phyloP scores from a whole-genome alignment of 2,888 invertebrate species.

The Tinea pellionella region DNA sequence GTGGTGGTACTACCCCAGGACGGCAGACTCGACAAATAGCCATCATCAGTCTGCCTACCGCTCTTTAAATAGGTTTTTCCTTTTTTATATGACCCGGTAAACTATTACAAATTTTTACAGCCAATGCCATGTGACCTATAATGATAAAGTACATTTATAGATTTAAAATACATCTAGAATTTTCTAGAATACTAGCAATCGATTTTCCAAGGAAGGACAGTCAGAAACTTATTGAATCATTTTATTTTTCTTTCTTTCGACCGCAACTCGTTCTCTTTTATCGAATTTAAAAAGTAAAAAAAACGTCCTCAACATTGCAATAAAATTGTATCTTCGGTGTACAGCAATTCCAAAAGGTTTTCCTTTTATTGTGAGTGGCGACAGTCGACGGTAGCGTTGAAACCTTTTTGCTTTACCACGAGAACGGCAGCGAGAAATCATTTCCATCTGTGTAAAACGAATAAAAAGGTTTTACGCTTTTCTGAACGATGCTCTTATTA shows the following conservation, averaged over 20 bases:
- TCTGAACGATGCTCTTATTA: not conserved
- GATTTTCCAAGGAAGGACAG: not conserved
- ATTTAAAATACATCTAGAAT: not conserved
- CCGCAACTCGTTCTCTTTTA: not conserved
- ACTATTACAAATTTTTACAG: too few relatives aligned
- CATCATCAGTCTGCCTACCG: too few relatives aligned
- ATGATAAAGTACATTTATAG: too few relatives aligned
- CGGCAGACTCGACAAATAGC: too few relatives aligned
- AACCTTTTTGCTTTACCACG: not conserved
- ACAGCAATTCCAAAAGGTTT: not conserved
- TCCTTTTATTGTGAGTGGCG: not conserved
- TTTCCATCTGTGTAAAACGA: constrained; percentile 12
- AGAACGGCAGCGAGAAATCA: constrained; percentile 7
- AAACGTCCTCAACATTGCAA: not conserved
- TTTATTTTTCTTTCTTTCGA: not conserved
- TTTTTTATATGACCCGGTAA: too few relatives aligned
- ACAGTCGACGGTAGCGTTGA: not conserved
- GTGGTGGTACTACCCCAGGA: too few relatives aligned
- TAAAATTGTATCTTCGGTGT: constrained; percentile 10
- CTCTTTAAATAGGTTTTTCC: too few relatives aligned
- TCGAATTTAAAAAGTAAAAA: constrained; percentile 1
- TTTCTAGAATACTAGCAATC: not conserved
- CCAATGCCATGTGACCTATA: too few relatives aligned
- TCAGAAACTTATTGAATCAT: not conserved
- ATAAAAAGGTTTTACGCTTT: constrained; percentile 2